Evolutionary conservation across 2,888 invertebrate species (phyloP).

Genomic region (Brachyptera putata): DNA sequence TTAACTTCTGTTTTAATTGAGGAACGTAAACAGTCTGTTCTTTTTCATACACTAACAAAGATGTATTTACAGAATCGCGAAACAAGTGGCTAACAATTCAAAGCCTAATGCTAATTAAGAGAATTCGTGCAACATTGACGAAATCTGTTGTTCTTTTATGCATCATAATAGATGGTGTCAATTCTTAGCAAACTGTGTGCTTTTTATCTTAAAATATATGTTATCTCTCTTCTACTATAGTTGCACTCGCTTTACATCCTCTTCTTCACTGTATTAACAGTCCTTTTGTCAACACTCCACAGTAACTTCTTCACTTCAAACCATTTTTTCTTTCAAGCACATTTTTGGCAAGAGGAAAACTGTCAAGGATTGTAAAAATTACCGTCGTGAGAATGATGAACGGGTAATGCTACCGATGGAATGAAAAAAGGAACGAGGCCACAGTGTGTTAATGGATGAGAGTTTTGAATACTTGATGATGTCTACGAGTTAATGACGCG

Average conservation of each 20-base stretch:
- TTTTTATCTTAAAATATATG: too few species aligned
- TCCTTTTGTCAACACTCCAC: neutral
- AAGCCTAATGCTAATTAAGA: too few species aligned
- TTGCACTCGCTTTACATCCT: too few species aligned
- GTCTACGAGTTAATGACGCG: too few species aligned
- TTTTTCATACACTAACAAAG: neutral
- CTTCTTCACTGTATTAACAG: too few species aligned
- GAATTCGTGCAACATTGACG: too few species aligned
- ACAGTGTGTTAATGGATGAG: neutral
- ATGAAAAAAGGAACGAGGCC: neutral
- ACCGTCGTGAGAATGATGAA: neutral
- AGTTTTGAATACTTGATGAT: neutral
- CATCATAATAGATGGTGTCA: too few species aligned
- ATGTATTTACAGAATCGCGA: neutral
- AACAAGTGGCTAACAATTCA: too few species aligned
- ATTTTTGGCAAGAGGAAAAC: neutral
- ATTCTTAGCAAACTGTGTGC: too few species aligned
- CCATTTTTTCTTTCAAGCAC: neutral
- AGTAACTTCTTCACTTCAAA: neutral
- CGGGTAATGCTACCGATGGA: neutral
- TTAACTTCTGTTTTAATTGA: conserved; percentile 28
- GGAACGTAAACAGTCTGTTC: neutral
- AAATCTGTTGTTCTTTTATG: too few species aligned
- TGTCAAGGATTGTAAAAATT: neutral
- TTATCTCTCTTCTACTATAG: too few species aligned